Evolutionary conservation across 2,113 vertebrate genomes (phyloP).

Genomic region (Toxotes jaculatrix): DNA sequence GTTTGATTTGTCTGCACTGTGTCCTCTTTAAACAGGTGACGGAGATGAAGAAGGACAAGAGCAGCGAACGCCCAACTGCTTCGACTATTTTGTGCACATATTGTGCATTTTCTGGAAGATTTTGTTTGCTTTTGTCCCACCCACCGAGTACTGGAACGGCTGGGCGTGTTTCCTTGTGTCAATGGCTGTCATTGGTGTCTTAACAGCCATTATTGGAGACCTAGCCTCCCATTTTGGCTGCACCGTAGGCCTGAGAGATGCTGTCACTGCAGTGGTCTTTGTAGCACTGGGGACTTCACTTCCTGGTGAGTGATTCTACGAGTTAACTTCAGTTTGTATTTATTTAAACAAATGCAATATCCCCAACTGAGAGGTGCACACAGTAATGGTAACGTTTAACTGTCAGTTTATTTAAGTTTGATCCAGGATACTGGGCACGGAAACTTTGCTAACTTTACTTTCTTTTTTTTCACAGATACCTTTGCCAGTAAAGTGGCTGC

Average conservation of each 20-base stretch:
- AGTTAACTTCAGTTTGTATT: not conserved
- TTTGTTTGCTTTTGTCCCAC: slow-evolving; percentile 91
- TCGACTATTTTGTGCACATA: slow-evolving; percentile 94
- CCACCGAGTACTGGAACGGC: slow-evolving; percentile 92
- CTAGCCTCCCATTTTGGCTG: slow-evolving; percentile 96
- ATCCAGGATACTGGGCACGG: too few relatives aligned
- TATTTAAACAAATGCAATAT: not conserved
- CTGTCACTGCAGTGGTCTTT: slow-evolving; percentile 93
- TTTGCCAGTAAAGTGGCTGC: slow-evolving; percentile 96
- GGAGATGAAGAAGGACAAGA: slow-evolving; percentile 87
- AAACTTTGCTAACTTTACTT: not conserved
- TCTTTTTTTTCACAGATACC: slow-evolving; percentile 83
- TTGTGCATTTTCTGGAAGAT: slow-evolving; percentile 95
- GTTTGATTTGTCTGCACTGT: slow-evolving; percentile 2
- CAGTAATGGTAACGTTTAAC: not conserved
- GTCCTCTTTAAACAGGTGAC: slow-evolving; percentile 81
- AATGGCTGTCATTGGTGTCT: slow-evolving; percentile 88
- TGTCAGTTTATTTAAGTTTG: not conserved
- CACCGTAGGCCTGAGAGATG: slow-evolving; percentile 91
- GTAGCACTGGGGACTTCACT: slow-evolving; percentile 94
- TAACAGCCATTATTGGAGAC: slow-evolving; percentile 93
- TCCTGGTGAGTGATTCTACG: slow-evolving; percentile 82
- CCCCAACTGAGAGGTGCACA: not conserved
- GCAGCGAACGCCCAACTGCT: slow-evolving; percentile 87
- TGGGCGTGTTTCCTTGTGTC: slow-evolving; percentile 93